Evolutionary conservation across 2,113 vertebrate species (phyloP), one percentile per base, ranked within the genome.

Genomic region (Pagrus major): DNA sequence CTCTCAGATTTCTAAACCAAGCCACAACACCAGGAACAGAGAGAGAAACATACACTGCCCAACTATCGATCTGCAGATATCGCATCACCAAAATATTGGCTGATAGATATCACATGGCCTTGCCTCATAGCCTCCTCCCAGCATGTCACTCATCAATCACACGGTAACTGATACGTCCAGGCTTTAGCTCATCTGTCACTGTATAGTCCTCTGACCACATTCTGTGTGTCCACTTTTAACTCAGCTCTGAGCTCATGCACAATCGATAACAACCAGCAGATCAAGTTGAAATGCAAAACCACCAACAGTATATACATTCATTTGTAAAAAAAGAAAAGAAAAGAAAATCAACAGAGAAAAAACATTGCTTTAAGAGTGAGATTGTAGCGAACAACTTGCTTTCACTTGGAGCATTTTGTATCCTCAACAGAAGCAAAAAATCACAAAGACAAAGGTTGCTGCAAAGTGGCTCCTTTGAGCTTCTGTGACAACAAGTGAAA

Each of bases 31-130:
- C 33, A 33, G 61, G 35, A 41, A 76, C 60, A 78, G 27, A 68
- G 41, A 78, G 47, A 84, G 69, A 75, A 73, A 85, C 68, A 59
- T 65, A 78, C 67, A 12, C 60, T 76, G 68, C 65, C 76, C 72
- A 78, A 63, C 79, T 55, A 93, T 94, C 58, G 86, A 93, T 91
- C 82, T 70, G 64, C 66, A 88, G 54, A 85, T 91, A 90, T 91
- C 76, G 27, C 67, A 85, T 87, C 51, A 78, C 86, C 64, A 46
- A 75, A 85, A 47, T 85, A 92, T 88, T 76, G 91, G 65, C 81
- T 61, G 51, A 64, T 51, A 75, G 72, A 81, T 90, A 92, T 90
- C 86, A 25, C 67, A 74, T 92, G 78, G 61, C 88, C 77, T 77
- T 56, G 81, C 78, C 76, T 86, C 83, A 64, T 59, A 73, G 77